Evolutionary conservation across 2,797 vertebrate genomes (phyloP), one percentile per base, ranked within the genome.

Genomic region (Notolabrus celidotus): DNA sequence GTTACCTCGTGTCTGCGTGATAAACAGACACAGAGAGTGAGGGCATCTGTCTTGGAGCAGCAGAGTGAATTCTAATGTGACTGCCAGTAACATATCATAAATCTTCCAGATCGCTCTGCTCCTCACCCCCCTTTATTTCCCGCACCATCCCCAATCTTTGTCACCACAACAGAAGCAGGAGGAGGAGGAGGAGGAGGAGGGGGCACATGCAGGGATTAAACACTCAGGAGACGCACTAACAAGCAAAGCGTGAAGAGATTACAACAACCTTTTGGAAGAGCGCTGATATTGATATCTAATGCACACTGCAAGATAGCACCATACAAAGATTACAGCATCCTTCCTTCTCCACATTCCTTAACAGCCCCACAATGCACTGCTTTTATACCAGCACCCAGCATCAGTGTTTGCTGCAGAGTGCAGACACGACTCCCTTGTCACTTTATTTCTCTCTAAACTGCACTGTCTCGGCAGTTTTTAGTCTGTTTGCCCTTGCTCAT

Each of bases 61-160:
- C 66, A 79, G 66, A 69, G 39, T 63, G 81, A 87, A 90, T 90
- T 81, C 69, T 88, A 88, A 88, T 86, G 76, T 75, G 83, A 64
- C 58, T 77, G 85, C 85, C 54, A 58, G 83, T 55, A 82, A 69
- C 80, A 57, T 80, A 77, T 85, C 87, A 90, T 91, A 92, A 92
- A 91, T 93, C 82, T 84, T 86, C 66, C 76, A 77, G 71, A 84
- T 78, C 51, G 25, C 64, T 56, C 47, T 23, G 55, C 85, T 58
- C 43, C 47, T 80, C 77, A 59, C 4, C 50, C 60, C 62, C 36
- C 23, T 45, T 50, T 23, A 63, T 65, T 42, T 41, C 64, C 55
- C 68, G 7, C 71, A 67, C 59, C 41, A 34, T 47, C 55, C 42
- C 36, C 47, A 45, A 34, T 43, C 63, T 33, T 66, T 58, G 60